Percentiles rank a stretch among this genome's conserved stretches.
phyloP scores from a whole-genome alignment of 2,113 vertebrate genomes.

The Callipepla californica region DNA sequence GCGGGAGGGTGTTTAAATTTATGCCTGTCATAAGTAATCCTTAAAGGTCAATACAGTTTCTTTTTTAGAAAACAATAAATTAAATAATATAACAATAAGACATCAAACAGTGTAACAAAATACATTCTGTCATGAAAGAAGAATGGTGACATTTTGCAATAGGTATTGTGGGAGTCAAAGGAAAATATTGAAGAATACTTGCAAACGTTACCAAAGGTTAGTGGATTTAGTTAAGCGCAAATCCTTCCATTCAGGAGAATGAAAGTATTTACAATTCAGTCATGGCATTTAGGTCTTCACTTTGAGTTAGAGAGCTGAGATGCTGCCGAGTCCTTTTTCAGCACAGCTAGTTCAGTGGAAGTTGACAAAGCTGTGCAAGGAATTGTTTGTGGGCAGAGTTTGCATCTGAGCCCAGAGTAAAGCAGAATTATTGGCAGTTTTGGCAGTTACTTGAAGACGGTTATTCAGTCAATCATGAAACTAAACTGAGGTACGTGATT shows the following conservation, averaged over 20 bases:
- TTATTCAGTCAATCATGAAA: not conserved
- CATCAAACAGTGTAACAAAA: not conserved
- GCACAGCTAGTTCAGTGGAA: not conserved
- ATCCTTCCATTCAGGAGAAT: not conserved
- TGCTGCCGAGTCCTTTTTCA: not conserved
- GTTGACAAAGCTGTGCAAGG: not conserved
- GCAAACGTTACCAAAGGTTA: not conserved
- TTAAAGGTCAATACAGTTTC: slow-evolving; percentile 44
- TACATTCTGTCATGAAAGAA: not conserved
- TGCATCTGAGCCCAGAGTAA: not conserved
- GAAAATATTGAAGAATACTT: not conserved
- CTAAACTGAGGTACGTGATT: not conserved
- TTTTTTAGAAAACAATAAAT: slow-evolving; percentile 31
- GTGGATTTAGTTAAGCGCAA: not conserved
- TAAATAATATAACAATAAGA: not conserved
- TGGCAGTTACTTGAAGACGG: not conserved
- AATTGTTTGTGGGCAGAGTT: not conserved
- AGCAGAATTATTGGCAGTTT: not conserved
- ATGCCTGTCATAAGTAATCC: not conserved
- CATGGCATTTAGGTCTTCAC: not conserved
- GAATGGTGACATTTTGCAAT: slow-evolving; percentile 11
- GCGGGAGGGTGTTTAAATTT: slow-evolving; percentile 15
- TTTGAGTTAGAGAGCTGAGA: not conserved
- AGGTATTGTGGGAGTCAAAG: not conserved
- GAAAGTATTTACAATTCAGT: not conserved